Conservation (phyloP, 2,113 vertebrate genomes). For the Gymnarchus niloticus region DNA sequence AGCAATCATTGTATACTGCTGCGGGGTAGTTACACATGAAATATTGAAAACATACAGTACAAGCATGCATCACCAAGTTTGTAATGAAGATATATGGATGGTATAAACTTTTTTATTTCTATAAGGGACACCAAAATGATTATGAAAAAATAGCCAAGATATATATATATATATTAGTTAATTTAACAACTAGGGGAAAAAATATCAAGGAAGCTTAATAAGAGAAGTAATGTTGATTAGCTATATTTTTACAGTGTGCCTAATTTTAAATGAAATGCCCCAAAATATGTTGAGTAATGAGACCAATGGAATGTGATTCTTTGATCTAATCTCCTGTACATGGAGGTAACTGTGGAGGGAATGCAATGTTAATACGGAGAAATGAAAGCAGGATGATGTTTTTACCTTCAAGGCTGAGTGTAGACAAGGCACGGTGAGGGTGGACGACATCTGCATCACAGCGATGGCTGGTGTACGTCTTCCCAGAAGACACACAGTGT, state of each 20-base stretch:
- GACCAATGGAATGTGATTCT: no score
- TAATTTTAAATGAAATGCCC: no score
- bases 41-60: not conserved
- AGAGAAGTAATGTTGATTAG: no score
- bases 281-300: no score
- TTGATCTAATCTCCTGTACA: no score
- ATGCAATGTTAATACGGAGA: not conserved
- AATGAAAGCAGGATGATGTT: not conserved
- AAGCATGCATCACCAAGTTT: not conserved
- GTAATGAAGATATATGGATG: not conserved
- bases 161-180: no score
- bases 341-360: not conserved
- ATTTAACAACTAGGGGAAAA: not conserved
- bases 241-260: no score
- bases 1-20: not conserved
- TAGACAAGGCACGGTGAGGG: not conserved
- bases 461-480: not conserved
- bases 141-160: not conserved
- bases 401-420: not conserved
- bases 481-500: not conserved
- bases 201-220: not conserved
- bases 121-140: not conserved
- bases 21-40: not conserved
- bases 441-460: not conserved
- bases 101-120: not conserved